Evolutionary conservation across 2,888 invertebrate genomes (phyloP), one percentile per base, ranked within the genome.

Genomic region (Muschampia staudingeri): DNA sequence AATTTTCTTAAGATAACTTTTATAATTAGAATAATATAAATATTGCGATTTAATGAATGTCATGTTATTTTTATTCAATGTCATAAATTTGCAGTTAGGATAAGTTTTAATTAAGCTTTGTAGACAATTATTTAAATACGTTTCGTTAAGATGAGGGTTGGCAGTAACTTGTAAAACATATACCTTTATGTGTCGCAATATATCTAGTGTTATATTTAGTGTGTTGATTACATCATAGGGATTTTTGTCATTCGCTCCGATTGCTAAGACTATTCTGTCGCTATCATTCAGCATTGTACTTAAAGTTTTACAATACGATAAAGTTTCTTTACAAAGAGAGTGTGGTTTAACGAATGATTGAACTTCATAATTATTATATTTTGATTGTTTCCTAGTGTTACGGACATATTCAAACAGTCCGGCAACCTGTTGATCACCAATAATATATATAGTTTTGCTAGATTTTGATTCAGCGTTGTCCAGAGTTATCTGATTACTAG

Each of bases 321-420:
- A 19, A 30, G 67, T 30, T 69, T 76, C 76, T 1, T 5, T 19
- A 37, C 37, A 37, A 4, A 37, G 37, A 6, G 37, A 37, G 37
- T 6, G 0, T 37, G 37, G 37, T 37, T 37, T 37, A 6, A 37
- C 6, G 5, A 37, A 37, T 37, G 37, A 37, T 6, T 4, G 6
- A 0, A 37, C 42, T 42, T 2, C 11, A 11, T 12, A 56, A 4
- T 56, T 37, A 6, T 37, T 7, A 56, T 56, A 1, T 5, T 56
- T 19, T 7, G 6, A 56, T 81, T 79, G 79, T 71, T 84, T 84
- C 77, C 84, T 84, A 84, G 82, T 84, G 78, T 83, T 83, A 82
- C 2, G 2, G 2, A 34, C 14, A 40, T 16, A 11, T 1, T 14
- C 11, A 14, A 5, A 40, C 1, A 40, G n/a, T n/a, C 37, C 69